These are phyloP conservation scores for Martes martes DNA, from an alignment of 2,113 vertebrate species.

Conservation along the genomic window DNA sequence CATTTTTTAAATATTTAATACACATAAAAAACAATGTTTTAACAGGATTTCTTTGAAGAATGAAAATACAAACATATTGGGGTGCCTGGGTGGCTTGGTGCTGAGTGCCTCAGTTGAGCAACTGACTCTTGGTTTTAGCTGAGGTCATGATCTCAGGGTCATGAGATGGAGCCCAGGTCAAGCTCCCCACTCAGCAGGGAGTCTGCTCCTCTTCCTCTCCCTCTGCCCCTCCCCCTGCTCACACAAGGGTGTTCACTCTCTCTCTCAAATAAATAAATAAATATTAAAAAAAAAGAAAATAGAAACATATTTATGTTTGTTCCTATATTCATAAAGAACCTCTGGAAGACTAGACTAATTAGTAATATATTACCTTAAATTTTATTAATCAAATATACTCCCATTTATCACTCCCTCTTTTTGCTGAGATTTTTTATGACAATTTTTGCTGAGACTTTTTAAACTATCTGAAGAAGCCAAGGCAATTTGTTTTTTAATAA, in stretches of 20 bases:
- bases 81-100: neutral
- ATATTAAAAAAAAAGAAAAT: neutral
- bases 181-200: neutral
- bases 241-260: neutral
- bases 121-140: neutral
- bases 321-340: neutral
- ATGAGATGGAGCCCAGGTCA: neutral
- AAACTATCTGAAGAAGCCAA: neutral
- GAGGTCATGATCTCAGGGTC: neutral
- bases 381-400: neutral
- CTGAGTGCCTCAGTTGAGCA: neutral
- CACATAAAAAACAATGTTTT: neutral
- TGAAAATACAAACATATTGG: neutral
- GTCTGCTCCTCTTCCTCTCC: neutral
- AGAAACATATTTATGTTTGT: neutral
- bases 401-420: neutral
- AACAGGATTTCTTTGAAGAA: neutral
- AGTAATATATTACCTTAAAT: neutral
- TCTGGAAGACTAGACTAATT: neutral
- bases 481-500: neutral
- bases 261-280: neutral
- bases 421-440: neutral
- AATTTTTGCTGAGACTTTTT: neutral
- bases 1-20: neutral
- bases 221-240: neutral